These are phyloP conservation scores for Amphibalanus amphitrite DNA, from an alignment of 1,140 invertebrate species.

Conservation along the genomic window DNA sequence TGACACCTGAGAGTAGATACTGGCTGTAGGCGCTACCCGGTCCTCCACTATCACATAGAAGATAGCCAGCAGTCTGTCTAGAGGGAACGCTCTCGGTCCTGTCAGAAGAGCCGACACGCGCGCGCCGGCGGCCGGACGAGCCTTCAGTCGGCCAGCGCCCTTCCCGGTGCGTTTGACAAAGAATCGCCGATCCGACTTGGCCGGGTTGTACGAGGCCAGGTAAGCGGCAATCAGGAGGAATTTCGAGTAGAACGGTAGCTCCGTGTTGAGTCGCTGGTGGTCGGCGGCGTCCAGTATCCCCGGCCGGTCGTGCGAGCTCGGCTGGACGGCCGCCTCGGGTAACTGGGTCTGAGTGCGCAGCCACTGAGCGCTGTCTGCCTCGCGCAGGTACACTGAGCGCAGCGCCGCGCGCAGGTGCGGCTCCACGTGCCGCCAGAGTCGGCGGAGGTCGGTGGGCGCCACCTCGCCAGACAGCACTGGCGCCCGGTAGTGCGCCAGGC, in stretches of 20 bases:
- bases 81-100: constrained; percentile 60
- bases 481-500: too few relatives aligned
- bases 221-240: constrained; percentile 74
- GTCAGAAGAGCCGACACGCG: constrained; percentile 28
- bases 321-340: too few relatives aligned
- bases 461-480: too few relatives aligned
- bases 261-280: constrained; percentile 33
- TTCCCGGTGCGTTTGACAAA: constrained; percentile 48
- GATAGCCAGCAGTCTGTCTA: constrained; percentile 71
- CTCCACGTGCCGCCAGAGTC: too few relatives aligned
- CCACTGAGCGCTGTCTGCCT: too few relatives aligned
- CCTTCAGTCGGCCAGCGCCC: constrained; percentile 17
- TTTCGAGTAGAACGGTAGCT: constrained; percentile 75
- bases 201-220: constrained; percentile 74
- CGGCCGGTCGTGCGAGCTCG: too few relatives aligned
- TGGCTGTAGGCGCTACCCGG: constrained; percentile 62
- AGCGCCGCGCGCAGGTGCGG: too few relatives aligned
- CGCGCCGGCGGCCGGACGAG: neutral
- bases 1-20: constrained; percentile 42
- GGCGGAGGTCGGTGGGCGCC: too few relatives aligned
- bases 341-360: too few relatives aligned
- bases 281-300: neutral
- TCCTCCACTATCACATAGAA: constrained; percentile 79
- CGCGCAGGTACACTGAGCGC: too few relatives aligned
- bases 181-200: constrained; percentile 60